These are phyloP conservation scores for Gadopsis bispinosus DNA, from an alignment of 2,797 vertebrate species.

Conservation along the genomic window DNA sequence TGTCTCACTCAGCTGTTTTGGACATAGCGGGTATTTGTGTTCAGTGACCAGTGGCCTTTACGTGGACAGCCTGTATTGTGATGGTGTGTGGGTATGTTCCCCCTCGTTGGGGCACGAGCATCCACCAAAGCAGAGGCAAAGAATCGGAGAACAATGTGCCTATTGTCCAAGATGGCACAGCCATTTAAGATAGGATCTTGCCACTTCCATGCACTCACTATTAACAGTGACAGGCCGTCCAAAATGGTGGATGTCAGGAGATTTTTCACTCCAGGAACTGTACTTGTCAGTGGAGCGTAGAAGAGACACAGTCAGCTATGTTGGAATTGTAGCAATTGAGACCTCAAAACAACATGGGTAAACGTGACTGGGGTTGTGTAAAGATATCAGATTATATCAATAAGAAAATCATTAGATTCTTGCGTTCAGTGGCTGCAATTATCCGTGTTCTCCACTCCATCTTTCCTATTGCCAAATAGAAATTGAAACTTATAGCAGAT, in stretches of 20 bases:
- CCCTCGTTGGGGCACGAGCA: conserved; percentile 53
- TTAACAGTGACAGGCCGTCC: conserved; percentile 76
- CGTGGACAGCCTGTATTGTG: conserved; percentile 59
- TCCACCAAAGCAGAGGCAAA: conserved; percentile 62
- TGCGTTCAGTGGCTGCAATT: conserved; percentile 29
- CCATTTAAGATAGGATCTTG: conserved; percentile 77
- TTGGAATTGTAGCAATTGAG: conserved; percentile 40
- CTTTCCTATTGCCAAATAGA: conserved; percentile 21
- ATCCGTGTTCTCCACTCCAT: conserved; percentile 3
- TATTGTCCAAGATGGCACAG: conserved; percentile 78
- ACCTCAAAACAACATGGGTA: conserved; percentile 43
- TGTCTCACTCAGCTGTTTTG: conserved; percentile 58
- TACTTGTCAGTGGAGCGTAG: conserved; percentile 61
- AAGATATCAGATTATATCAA: conserved; percentile 48
- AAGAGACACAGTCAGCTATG: conserved; percentile 59
- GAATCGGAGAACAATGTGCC: conserved; percentile 75
- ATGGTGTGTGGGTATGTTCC: conserved; percentile 57
- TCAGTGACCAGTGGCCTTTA: conserved; percentile 55
- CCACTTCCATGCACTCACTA: conserved; percentile 68
- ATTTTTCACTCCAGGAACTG: conserved; percentile 63
- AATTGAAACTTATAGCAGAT: conserved; percentile 20
- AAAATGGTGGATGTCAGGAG: conserved; percentile 66
- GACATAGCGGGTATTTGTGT: conserved; percentile 63
- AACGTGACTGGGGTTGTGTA: conserved; percentile 33
- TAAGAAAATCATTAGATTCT: conserved; percentile 32